Evolutionary conservation across 30 jellyfish, hydroid and myxozoan genomes (phyloP).

Genomic region (Pelagia noctiluca): DNA sequence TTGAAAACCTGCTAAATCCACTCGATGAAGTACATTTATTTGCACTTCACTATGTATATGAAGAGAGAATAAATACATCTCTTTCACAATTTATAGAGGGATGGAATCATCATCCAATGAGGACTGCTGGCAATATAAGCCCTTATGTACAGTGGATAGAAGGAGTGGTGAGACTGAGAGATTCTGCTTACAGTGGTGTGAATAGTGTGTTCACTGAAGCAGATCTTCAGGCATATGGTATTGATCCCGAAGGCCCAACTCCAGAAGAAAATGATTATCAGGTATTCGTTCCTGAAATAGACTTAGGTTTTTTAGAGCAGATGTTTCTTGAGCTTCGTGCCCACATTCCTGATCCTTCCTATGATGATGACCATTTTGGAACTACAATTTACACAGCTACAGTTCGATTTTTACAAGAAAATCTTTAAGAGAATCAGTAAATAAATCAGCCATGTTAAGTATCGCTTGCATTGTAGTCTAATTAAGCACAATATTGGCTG

Average conservation of each 20-base stretch:
- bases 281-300: constrained; percentile 28
- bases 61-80: background rate
- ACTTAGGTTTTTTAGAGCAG: background rate
- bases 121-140: background rate
- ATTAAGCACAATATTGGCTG: background rate
- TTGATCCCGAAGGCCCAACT: constrained; percentile 13
- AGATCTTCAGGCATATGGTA: background rate
- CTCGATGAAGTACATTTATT: constrained; percentile 21
- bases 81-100: background rate
- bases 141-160: constrained; percentile 12
- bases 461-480: background rate
- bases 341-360: background rate
- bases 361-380: constrained; percentile 22
- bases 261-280: constrained; percentile 23
- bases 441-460: background rate
- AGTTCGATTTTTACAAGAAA: background rate
- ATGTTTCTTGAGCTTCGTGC: background rate
- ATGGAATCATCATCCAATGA: background rate
- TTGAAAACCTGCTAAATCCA: constrained; percentile 22
- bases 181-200: background rate
- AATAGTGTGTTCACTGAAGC: background rate
- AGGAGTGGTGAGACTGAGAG: background rate
- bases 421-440: background rate
- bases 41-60: constrained; percentile 10
- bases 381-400: background rate